Evolutionary conservation across 2,113 vertebrate genomes (phyloP), one percentile per base, ranked within the genome.

Genomic region (Cyanoderma ruficeps): DNA sequence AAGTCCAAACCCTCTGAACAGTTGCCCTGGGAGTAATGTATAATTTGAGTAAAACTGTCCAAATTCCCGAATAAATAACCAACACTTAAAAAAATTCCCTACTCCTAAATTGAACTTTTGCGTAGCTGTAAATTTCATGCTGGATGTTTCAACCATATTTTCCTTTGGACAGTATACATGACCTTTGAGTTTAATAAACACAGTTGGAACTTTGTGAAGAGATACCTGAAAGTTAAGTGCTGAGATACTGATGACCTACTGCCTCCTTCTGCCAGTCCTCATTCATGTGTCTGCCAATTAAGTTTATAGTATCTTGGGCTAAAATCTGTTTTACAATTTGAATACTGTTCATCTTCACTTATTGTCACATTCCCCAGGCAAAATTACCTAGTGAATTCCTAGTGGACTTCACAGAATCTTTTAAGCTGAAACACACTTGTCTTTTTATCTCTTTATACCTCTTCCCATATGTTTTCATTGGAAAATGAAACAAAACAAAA

Each of bases 381-480:
- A 77, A 89, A 74, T 67, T 53, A 31, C 13, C 3, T 61, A 0
- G 0, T 65, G 25, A 93, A 80, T 41, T 59, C 22, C 41, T 55
- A 55, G 16, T 41, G 9, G 6, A 35, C 28, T 89, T 89, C 39
- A 71, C 9, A 71, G 47, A 56, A 50, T 68, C 3, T 56, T 82
- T 83, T 71, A 2, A 23, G 50, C 47, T 89, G 3, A 8, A 63
- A 60, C 5, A 33, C 2, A 2, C 6, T 60, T 55, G 3, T 49
- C 39, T 64, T 49, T 86, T 68, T 87, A 46, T 56, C 6, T 47
- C 10, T 88, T 22, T 24, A 81, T 65, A 57, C 8, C 9, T 30
- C 2, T 76, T 75, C 4, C 6, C 1, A 0, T 15, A 33, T 30
- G 1, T 41, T 86, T 80, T 65, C 2, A 49, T 72, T n/a, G 27